These are phyloP conservation scores for Oeneis ivallda DNA, from an alignment of 2,888 invertebrate species.

Conservation along the genomic window DNA sequence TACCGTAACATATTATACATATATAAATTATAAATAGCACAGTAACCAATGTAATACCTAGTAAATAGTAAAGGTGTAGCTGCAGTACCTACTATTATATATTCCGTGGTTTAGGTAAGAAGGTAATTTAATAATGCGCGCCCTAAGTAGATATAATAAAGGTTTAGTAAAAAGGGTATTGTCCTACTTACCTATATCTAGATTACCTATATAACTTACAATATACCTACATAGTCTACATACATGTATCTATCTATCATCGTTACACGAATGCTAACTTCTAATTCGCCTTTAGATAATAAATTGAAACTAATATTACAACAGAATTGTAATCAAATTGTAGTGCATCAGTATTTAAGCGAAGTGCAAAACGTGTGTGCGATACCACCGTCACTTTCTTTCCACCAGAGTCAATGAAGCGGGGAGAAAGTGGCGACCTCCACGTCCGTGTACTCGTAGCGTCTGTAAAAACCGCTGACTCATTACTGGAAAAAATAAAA, in stretches of 20 bases:
- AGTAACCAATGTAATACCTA: too few relatives aligned
- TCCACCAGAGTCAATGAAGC: constrained; percentile 79
- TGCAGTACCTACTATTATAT: too few relatives aligned
- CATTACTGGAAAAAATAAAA: constrained; percentile 44
- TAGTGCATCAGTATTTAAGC: constrained; percentile 15
- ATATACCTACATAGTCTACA: too few relatives aligned
- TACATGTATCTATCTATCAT: neutral
- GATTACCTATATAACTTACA: too few relatives aligned
- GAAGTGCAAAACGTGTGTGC: constrained; percentile 53
- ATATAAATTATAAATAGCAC: too few relatives aligned
- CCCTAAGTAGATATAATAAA: too few relatives aligned
- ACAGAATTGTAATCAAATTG: neutral
- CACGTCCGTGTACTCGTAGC: constrained; percentile 68
- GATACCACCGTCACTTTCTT: constrained; percentile 72
- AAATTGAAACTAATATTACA: neutral
- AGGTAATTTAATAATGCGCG: too few relatives aligned
- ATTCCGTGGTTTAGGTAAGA: too few relatives aligned
- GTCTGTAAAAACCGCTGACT: constrained; percentile 73
- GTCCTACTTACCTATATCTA: too few relatives aligned
- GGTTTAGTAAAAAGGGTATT: too few relatives aligned
- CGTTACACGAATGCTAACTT: neutral
- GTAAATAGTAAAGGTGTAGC: too few relatives aligned
- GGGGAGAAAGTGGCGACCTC: constrained; percentile 77
- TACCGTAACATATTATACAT: too few relatives aligned
- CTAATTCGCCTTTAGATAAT: neutral